These are phyloP conservation scores for Drosophila repletoides DNA, from an alignment of 1,140 invertebrate species.

Conservation along the genomic window DNA sequence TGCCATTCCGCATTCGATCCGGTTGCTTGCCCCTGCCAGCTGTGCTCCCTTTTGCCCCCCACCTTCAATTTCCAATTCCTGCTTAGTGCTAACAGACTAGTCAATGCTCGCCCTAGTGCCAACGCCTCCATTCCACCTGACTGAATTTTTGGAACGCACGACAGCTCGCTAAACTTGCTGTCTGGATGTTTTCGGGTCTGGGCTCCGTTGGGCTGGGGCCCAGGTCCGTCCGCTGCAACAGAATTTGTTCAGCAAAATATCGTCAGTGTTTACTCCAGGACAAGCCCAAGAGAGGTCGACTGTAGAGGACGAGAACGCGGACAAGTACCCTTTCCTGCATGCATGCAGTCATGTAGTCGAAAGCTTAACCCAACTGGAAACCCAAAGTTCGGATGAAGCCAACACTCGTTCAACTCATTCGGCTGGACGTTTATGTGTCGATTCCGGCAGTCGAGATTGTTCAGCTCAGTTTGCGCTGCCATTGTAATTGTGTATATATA, in stretches of 20 bases:
- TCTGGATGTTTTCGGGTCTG: not conserved
- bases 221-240: not conserved
- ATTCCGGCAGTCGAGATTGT: slow-evolving; percentile 39
- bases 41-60: not conserved
- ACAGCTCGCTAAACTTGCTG: slow-evolving; percentile 43
- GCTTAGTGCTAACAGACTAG: slow-evolving; percentile 26
- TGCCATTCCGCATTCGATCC: slow-evolving; percentile 14
- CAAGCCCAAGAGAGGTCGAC: slow-evolving; percentile 10
- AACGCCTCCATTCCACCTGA: slow-evolving; percentile 48
- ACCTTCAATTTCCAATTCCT: not conserved
- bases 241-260: slow-evolving; percentile 34
- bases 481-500: not conserved
- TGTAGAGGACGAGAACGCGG: not conserved
- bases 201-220: not conserved
- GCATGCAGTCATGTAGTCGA: not conserved
- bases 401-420: slow-evolving; percentile 43
- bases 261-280: slow-evolving; percentile 8
- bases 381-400: slow-evolving; percentile 32
- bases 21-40: slow-evolving; percentile 1
- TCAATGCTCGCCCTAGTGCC: slow-evolving; percentile 20
- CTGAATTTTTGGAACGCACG: slow-evolving; percentile 60
- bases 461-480: slow-evolving; percentile 1
- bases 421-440: slow-evolving; percentile 51
- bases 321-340: not conserved
- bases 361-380: slow-evolving; percentile 11